Evolutionary conservation across 2,888 invertebrate species (phyloP).

Genomic region (Lutraria lutraria): DNA sequence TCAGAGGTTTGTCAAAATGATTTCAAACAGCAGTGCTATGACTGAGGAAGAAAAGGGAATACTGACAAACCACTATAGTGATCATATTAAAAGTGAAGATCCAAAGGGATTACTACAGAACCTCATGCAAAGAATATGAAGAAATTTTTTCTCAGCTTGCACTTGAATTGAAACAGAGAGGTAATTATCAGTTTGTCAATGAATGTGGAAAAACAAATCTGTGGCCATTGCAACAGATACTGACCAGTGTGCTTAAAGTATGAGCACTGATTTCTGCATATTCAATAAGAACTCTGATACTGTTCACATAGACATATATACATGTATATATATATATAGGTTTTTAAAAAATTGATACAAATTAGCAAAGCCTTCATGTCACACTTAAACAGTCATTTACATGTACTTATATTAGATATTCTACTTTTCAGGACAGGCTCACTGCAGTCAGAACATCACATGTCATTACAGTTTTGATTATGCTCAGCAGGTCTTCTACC

Average conservation of each 20-base stretch:
- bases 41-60: slow-evolving; percentile 8
- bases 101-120: slow-evolving; percentile 8
- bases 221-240: too few relatives aligned
- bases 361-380: too few relatives aligned
- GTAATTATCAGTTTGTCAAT: neutral
- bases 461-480: neutral
- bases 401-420: neutral
- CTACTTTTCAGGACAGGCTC: neutral
- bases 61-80: neutral
- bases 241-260: too few relatives aligned
- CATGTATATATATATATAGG: too few relatives aligned
- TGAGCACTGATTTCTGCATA: too few relatives aligned
- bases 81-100: neutral
- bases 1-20: neutral
- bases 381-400: neutral
- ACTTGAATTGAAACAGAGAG: neutral
- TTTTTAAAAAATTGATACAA: too few relatives aligned
- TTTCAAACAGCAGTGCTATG: neutral
- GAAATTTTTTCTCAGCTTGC: neutral
- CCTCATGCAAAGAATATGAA: neutral
- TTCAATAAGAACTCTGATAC: too few relatives aligned
- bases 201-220: too few relatives aligned
- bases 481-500: neutral
- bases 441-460: neutral
- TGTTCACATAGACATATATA: too few relatives aligned